Conservation (phyloP, 2,797 vertebrate species). For the Thamnophis elegans region DNA sequence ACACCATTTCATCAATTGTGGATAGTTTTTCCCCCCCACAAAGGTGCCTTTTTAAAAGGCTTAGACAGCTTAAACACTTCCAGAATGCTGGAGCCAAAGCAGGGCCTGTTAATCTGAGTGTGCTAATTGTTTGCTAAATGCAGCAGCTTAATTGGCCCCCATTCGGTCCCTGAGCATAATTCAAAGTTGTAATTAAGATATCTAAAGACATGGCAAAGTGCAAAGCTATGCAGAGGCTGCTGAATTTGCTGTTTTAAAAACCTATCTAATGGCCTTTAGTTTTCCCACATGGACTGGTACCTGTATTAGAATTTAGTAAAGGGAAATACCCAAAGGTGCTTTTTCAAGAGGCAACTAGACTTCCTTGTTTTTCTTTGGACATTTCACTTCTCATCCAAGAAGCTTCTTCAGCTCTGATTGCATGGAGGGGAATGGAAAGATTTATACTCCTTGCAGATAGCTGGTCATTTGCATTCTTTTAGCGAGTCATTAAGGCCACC, state of each 20-base stretch:
- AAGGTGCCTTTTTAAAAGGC: not conserved
- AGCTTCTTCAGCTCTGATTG: not conserved
- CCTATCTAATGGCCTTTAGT: not conserved
- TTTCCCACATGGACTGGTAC: too few species aligned
- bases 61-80: not conserved
- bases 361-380: not conserved
- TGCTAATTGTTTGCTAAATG: not conserved
- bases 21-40: not conserved
- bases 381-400: not conserved
- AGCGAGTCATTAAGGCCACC: too few species aligned
- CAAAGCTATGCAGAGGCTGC: not conserved
- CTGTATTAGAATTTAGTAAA: not conserved
- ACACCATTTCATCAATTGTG: not conserved
- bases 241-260: not conserved
- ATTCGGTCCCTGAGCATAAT: not conserved
- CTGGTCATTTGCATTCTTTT: too few species aligned
- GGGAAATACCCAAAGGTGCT: not conserved
- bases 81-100: not conserved
- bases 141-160: not conserved
- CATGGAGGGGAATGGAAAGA: not conserved
- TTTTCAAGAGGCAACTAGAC: not conserved
- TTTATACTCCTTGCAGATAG: too few species aligned
- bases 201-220: not conserved
- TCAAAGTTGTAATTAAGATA: not conserved
- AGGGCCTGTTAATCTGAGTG: not conserved